A percentile compares a stretch with the other conserved stretches of the same genome.
Conservation (phyloP, 2,113 vertebrate species). For the Apeltes quadracus region DNA sequence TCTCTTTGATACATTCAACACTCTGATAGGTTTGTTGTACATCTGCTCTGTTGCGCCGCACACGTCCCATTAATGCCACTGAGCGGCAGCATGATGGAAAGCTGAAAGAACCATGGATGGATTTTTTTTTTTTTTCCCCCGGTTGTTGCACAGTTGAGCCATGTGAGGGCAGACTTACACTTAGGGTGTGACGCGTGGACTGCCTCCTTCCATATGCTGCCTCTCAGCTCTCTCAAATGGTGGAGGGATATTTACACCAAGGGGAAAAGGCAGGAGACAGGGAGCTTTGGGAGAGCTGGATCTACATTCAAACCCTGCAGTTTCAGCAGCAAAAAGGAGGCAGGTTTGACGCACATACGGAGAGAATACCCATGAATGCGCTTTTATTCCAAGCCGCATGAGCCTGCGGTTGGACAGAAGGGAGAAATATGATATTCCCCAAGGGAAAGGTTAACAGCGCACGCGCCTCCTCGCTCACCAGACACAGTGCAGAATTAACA, state of each 20-base stretch:
- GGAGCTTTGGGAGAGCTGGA: conserved; percentile 24
- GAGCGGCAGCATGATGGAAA: conserved; percentile 42
- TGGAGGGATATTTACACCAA: conserved; percentile 45
- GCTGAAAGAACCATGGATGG: conserved; percentile 40
- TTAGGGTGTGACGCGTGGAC: conserved; percentile 27
- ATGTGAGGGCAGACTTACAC: conserved; percentile 70
- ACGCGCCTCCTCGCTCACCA: conserved; percentile 46
- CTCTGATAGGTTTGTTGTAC: conserved; percentile 50
- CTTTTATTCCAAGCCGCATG: conserved; percentile 6
- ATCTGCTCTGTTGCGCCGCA: conserved; percentile 42
- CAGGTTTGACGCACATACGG: conserved; percentile 6
- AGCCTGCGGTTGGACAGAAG: not conserved
- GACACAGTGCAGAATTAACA: conserved; percentile 65
- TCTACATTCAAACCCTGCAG: conserved; percentile 28
- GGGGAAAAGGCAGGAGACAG: conserved; percentile 32
- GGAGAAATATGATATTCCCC: conserved; percentile 44
- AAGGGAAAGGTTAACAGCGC: conserved; percentile 45
- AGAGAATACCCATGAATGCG: conserved; percentile 8
- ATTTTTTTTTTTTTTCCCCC: not conserved
- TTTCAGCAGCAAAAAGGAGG: conserved; percentile 8
- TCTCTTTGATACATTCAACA: conserved; percentile 29
- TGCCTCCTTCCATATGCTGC: conserved; percentile 18
- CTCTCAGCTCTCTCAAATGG: conserved; percentile 59
- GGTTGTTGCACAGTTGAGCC: conserved; percentile 61
- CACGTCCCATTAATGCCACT: conserved; percentile 23